Base-by-base conservation (phyloP, 64 coral and sea anemone species). In the Porites australiensis region DNA sequence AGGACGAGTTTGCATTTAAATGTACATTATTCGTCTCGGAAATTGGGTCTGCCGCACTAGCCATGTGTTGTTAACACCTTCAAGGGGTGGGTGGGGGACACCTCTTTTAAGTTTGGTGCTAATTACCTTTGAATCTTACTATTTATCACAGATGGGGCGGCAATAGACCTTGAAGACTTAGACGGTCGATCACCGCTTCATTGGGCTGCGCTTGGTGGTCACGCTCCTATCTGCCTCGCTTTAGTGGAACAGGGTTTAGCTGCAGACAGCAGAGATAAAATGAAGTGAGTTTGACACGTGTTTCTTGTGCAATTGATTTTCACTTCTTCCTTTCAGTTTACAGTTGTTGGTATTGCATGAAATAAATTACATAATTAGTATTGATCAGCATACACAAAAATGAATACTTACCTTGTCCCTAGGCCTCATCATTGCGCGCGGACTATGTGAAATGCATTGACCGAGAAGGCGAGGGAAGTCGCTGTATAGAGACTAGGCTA, bases 111-210 rank as follows among this genome's bases (percentile, higher is more conserved):
- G 2, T 72, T 50, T 46, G 21, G 8, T 2, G 11, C 4, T 2
- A 52, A 68, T 69, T 19, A 75, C 2, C 23, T 48, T 12, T 89
- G 21, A 77, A 16, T 90, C 57, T 66, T 57, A 44, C 18, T 80
- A 7, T 86, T 43, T 80, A 19, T 75, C 55, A 2, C 66, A 97
- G 95, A 87, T 48, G 75, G 61, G 22, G 95, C 92, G 13, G 65
- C 88, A 9, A 87, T 97, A 2, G 64, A 76, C 72, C 70, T 94
- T 37, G 95, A 97, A 75, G 95, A 97, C 49, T 92, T 91, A 72
- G 95, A 97, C 88, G 95, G 95, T 13, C 95, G 92, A 8, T 94
- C 95, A 13, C 92, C 89, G 15, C 92, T 97, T 8, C 95, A 97
- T 64, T 97, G 95, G 95, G 95, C 95, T 8, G 95, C 95, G 16